A percentile compares a stretch with the other conserved stretches of the same genome.
phyloP scores from a whole-genome alignment of 2,113 vertebrate species.

The Daubentonia madagascariensis region DNA sequence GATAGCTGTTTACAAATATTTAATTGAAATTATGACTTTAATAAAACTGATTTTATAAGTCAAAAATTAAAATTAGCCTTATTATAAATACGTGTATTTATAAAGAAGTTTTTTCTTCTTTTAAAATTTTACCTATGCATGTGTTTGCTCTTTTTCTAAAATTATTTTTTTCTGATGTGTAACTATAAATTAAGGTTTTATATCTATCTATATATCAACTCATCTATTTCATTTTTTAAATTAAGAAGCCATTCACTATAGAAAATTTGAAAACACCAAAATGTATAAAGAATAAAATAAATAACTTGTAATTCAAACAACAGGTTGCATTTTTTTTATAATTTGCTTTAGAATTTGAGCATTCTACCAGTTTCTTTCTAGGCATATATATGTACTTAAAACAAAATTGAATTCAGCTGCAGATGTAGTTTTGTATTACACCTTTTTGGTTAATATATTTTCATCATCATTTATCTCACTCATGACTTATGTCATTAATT shows the following conservation, averaged over 20 bases:
- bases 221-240: not conserved
- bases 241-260: not conserved
- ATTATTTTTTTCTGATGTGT: not conserved
- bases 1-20: not conserved
- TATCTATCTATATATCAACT: not conserved
- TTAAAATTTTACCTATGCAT: not conserved
- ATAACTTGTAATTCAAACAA: not conserved
- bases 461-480: not conserved
- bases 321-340: not conserved
- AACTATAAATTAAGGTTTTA: not conserved
- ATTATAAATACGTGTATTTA: not conserved
- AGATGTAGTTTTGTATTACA: not conserved
- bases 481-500: not conserved
- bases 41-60: conserved; percentile 13
- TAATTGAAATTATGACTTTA: not conserved
- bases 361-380: not conserved
- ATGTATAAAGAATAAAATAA: not conserved
- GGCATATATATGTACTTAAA: not conserved
- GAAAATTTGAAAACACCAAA: not conserved
- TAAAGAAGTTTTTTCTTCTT: not conserved
- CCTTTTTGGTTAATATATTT: not conserved
- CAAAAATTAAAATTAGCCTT: not conserved
- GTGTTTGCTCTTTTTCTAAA: not conserved
- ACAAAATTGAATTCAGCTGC: not conserved
- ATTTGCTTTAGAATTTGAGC: not conserved